Evolutionary conservation across 2,888 invertebrate species (phyloP).

Genomic region (Pelosia muscerda): DNA sequence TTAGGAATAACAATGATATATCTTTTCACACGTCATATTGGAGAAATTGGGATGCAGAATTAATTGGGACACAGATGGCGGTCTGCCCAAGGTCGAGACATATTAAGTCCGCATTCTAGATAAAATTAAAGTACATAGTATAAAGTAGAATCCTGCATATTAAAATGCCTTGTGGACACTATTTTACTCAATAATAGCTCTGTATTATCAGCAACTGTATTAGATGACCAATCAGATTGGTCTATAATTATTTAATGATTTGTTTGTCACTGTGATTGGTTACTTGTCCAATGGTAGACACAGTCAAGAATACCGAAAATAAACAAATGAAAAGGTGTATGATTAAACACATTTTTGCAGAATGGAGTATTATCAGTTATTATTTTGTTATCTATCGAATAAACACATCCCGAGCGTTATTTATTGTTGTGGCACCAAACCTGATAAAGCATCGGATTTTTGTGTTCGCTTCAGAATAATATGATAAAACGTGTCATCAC

Average conservation of each 20-base stretch:
- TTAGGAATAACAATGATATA: background rate
- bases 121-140: constrained; percentile 17
- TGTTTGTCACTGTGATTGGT: background rate
- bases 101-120: constrained; percentile 24
- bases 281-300: background rate
- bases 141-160: constrained; percentile 10
- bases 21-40: constrained; percentile 9
- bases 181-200: constrained; percentile 1
- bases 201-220: too few species aligned
- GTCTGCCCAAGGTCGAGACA: constrained; percentile 48
- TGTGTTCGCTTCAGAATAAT: constrained; percentile 29
- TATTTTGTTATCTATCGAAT: constrained; percentile 46
- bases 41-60: background rate
- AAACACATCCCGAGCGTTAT: constrained; percentile 46
- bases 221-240: background rate
- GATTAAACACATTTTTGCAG: background rate
- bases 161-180: background rate
- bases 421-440: constrained; percentile 44
- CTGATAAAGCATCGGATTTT: constrained; percentile 51
- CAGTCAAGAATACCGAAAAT: background rate
- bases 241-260: background rate
- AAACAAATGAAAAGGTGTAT: background rate
- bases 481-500: background rate
- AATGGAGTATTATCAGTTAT: background rate
- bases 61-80: constrained; percentile 39